Conservation (phyloP, 2,797 vertebrate species). For the Anguilla obscura region DNA sequence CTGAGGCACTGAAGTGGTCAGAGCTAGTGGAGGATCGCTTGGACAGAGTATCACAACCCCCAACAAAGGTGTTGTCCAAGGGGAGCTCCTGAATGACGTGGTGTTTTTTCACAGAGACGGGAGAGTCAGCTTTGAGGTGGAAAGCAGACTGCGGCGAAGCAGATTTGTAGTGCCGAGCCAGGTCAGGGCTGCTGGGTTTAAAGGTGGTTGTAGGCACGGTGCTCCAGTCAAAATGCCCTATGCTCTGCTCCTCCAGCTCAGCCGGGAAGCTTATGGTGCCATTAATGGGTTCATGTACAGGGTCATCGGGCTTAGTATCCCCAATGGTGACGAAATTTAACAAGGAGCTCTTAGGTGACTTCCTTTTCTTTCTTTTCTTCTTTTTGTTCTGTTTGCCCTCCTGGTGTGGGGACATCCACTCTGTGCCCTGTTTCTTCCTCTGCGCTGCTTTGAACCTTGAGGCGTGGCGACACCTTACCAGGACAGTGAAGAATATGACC, state of each 20-base stretch:
- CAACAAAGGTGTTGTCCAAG: slow-evolving; percentile 99
- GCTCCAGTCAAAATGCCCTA: slow-evolving; percentile 98
- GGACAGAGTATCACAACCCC: slow-evolving; percentile 98
- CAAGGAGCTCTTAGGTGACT: slow-evolving; percentile 96
- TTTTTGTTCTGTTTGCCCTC: slow-evolving; percentile 99
- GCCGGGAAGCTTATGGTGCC: slow-evolving; percentile 97
- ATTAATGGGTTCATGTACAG: slow-evolving; percentile 97
- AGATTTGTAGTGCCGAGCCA: slow-evolving; percentile 98
- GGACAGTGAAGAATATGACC: slow-evolving; percentile 94
- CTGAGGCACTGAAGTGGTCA: slow-evolving; percentile 99
- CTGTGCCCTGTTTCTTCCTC: slow-evolving; percentile 95
- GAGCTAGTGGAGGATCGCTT: slow-evolving; percentile 99
- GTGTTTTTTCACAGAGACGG: slow-evolving; percentile 98
- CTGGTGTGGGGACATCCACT: slow-evolving; percentile 99
- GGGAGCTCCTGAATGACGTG: slow-evolving; percentile 99
- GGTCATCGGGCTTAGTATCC: slow-evolving; percentile 94
- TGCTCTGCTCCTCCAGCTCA: slow-evolving; percentile 96
- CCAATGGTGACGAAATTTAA: slow-evolving; percentile 99
- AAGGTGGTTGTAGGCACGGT: slow-evolving; percentile 94
- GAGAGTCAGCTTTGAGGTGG: slow-evolving; percentile 98
- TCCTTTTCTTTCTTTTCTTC: slow-evolving; percentile 98
- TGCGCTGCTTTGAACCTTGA: slow-evolving; percentile 95
- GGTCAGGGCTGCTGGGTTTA: slow-evolving; percentile 96
- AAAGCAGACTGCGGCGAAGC: slow-evolving; percentile 97
- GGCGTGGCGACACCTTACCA: slow-evolving; percentile 92